A percentile compares a stretch with the other conserved stretches of the same genome.
These are phyloP conservation scores for Mamestra brassicae DNA, from an alignment of 2,888 invertebrate genomes.

Conservation along the genomic window DNA sequence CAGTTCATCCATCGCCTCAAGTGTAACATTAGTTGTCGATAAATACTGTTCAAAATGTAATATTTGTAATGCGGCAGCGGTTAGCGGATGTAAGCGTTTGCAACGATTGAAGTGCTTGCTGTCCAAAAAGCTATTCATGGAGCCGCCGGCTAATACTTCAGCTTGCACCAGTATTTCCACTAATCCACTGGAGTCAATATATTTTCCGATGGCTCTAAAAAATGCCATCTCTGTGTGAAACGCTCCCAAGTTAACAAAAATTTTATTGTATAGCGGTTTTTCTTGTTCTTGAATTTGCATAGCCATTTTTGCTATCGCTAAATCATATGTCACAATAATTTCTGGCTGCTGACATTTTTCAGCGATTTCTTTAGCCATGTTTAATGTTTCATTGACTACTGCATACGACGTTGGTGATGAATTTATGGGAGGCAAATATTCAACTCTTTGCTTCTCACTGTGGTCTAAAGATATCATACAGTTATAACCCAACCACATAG, in stretches of 20 bases:
- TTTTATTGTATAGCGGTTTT: constrained; percentile 58
- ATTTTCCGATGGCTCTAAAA: constrained; percentile 73
- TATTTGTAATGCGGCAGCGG: constrained; percentile 30
- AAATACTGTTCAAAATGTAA: constrained; percentile 17
- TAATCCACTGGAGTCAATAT: constrained; percentile 71
- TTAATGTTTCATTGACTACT: constrained; percentile 68
- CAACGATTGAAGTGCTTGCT: constrained; percentile 76
- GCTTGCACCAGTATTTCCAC: constrained; percentile 69
- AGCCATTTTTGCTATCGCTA: constrained; percentile 71
- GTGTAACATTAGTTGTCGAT: background rate
- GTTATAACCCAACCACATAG: constrained; percentile 9
- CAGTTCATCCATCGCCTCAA: constrained; percentile 1
- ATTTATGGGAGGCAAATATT: constrained; percentile 67
- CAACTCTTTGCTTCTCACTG: constrained; percentile 7
- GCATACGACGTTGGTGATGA: constrained; percentile 63
- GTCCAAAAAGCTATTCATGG: constrained; percentile 69
- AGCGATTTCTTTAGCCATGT: constrained; percentile 28
- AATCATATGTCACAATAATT: constrained; percentile 71
- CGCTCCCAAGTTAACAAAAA: constrained; percentile 56
- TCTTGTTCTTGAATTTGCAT: constrained; percentile 66
- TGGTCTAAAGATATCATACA: background rate
- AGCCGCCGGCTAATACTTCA: constrained; percentile 70
- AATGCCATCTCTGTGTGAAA: constrained; percentile 71
- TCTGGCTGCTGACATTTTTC: constrained; percentile 62
- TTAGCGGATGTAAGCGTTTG: constrained; percentile 71